Evolutionary conservation across 1,140 invertebrate species (phyloP).

Genomic region (Diabrotica virgifera): DNA sequence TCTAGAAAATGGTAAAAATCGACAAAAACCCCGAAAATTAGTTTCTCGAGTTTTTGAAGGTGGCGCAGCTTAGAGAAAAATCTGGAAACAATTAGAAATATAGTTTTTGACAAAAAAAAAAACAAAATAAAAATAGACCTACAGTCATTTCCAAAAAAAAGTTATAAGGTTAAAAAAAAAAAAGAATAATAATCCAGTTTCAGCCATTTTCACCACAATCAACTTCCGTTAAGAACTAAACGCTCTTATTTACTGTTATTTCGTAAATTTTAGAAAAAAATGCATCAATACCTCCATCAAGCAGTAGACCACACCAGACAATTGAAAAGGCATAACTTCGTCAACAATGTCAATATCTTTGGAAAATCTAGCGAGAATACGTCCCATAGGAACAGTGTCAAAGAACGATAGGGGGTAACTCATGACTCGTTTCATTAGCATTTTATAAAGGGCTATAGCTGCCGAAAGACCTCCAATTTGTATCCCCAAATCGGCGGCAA

Average conservation of each 20-base stretch:
- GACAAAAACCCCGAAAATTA: no score
- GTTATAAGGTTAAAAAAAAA: no score
- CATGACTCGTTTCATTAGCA: conserved; percentile 73
- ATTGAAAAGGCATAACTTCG: conserved; percentile 65
- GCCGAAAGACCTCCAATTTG: conserved; percentile 55
- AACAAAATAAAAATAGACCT: no score
- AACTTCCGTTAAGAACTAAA: background rate
- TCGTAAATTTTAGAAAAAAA: background rate
- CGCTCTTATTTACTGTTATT: background rate
- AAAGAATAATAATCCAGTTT: no score
- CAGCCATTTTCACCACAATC: no score
- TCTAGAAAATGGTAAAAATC: no score
- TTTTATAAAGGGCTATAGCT: conserved; percentile 69
- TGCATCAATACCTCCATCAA: conserved; percentile 67
- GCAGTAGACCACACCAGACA: conserved; percentile 73
- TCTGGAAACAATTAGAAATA: no score
- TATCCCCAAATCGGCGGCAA: conserved; percentile 68
- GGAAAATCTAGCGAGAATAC: conserved; percentile 83
- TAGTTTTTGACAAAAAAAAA: no score
- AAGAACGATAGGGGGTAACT: conserved; percentile 77
- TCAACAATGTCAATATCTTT: conserved; percentile 73
- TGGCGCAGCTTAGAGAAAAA: no score
- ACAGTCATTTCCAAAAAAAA: no score
- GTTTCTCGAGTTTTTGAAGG: no score
- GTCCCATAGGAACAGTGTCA: conserved; percentile 83